Evolutionary conservation across 1,140 invertebrate species (phyloP).

Genomic region (Cherax quadricarinatus): DNA sequence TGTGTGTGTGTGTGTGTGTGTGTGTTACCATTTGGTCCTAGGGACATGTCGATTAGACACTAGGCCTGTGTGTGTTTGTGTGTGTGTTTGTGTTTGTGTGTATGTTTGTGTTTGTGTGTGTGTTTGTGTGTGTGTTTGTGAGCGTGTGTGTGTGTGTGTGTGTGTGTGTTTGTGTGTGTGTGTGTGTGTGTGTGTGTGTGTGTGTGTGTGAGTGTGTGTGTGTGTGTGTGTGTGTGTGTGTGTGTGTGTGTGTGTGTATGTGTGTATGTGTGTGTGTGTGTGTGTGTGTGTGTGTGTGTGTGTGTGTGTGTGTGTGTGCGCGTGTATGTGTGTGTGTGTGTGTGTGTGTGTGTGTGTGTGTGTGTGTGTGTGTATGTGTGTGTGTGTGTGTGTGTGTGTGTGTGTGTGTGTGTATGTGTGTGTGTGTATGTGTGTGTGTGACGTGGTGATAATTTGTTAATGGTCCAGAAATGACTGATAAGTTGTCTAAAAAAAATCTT

Average conservation of each 20-base stretch:
- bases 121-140: too few relatives aligned
- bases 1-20: too few relatives aligned
- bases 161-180: too few relatives aligned
- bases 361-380: background rate
- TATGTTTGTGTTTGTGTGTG: too few relatives aligned
- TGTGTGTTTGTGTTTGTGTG: background rate
- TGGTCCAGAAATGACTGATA: too few relatives aligned
- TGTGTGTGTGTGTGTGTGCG: background rate
- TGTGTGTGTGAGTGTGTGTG: background rate
- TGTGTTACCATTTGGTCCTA: too few relatives aligned
- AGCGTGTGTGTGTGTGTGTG: too few relatives aligned
- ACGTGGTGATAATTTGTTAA: background rate
- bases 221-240: background rate
- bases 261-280: background rate
- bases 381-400: background rate
- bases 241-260: background rate
- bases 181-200: background rate
- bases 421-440: background rate
- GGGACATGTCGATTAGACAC: too few relatives aligned
- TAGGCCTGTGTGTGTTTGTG: background rate
- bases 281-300: background rate
- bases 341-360: background rate
- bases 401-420: background rate
- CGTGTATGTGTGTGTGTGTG: background rate
- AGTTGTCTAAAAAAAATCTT: too few relatives aligned